Evolutionary conservation across 2,888 invertebrate genomes (phyloP), one percentile per base, ranked within the genome.

Genomic region (Ormyrus pomaceus): DNA sequence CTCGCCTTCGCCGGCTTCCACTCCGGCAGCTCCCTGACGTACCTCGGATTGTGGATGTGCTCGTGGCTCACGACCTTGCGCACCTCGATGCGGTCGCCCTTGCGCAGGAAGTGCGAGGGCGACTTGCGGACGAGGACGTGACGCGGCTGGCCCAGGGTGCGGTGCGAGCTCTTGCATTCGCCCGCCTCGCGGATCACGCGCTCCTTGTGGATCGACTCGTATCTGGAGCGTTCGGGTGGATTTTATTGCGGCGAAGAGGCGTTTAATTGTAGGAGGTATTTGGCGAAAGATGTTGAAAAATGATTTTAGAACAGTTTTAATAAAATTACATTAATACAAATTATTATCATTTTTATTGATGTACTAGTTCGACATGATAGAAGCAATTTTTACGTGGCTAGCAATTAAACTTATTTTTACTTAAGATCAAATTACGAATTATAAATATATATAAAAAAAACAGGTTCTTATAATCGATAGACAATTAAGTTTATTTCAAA

Each of bases 151-250:
- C 88, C 88, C 1, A 88, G 77, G 6, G 87, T 87, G 13, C 84
- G 84, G 82, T 88, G 87, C 6, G 84, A 81, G 51, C 83, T 84
- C 79, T 87, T 87, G 8, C 80, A 72, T 6, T 81, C 79, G 7
- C 79, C 79, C 3, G 76, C 70, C 10, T 84, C 85, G 48, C 46
- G 64, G 46, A 69, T 68, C 7, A 86, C 81, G 62, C 82, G 76
- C 1, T 83, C 71, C 0, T 81, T 83, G 76, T 84, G 84, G 75
- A 84, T 85, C 7, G 87, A 86, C 2, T 80, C 79, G 80, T 87
- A 86, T 72, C 86, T 86, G 34, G 34, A 7, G 46, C 50, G 7
- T 5, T 1, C 5, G n/a, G 8, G 4, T 2, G 11, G 8, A n/a
- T 45, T 53, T 50, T n/a, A 73, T 55, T 59, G 19, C 19, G 19